A percentile compares a stretch with the other conserved stretches of the same genome.
These are phyloP conservation scores for Onychomys arenicola DNA, from an alignment of 2,797 vertebrate species.

Conservation along the genomic window DNA sequence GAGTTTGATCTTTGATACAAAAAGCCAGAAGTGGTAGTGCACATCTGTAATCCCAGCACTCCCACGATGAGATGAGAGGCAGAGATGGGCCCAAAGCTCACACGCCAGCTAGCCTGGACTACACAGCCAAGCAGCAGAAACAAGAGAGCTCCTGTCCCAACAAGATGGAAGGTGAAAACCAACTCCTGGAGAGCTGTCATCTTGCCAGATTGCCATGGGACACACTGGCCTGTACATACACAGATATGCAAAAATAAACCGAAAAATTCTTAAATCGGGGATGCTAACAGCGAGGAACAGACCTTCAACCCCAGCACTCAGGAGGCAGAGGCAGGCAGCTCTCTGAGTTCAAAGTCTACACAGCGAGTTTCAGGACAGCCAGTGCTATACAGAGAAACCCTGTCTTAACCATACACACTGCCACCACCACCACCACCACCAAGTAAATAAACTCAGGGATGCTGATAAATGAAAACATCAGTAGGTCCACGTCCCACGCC, in stretches of 20 bases:
- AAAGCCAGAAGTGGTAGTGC: background rate
- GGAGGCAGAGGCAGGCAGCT: background rate
- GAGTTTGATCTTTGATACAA: background rate
- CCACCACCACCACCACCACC: no score
- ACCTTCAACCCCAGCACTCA: background rate
- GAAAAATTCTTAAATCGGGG: background rate
- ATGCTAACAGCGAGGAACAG: background rate
- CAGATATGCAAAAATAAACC: background rate
- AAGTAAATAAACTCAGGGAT: background rate
- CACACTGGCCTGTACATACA: background rate
- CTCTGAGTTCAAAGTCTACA: background rate
- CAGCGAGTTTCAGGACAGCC: background rate
- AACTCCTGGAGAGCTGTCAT: background rate
- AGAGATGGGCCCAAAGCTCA: background rate
- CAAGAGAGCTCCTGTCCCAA: background rate
- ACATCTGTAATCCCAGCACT: background rate
- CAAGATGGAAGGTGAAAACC: background rate
- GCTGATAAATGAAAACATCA: background rate
- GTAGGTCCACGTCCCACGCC: accelerated
- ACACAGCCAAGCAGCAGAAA: background rate
- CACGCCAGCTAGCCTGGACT: background rate
- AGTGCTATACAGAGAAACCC: background rate
- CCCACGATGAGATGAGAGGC: background rate
- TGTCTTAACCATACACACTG: no score
- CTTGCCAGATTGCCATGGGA: background rate